These are phyloP conservation scores for Eonycteris spelaea DNA, from an alignment of 2,113 vertebrate genomes.

Conservation along the genomic window DNA sequence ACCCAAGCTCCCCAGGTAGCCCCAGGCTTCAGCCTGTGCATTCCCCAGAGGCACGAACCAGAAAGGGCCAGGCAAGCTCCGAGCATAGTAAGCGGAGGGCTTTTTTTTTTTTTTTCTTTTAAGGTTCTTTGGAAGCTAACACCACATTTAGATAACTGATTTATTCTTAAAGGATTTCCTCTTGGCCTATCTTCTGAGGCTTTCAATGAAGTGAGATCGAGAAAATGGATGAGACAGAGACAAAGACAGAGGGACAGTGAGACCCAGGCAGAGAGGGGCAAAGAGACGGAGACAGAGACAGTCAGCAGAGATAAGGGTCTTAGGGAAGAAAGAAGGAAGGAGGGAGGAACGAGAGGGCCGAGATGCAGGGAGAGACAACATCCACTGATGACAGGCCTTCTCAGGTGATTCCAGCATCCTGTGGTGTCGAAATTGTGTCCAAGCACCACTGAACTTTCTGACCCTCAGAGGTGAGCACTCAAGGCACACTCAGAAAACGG, in stretches of 20 bases:
- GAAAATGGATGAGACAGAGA: neutral
- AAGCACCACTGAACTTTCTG: neutral
- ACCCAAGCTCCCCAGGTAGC: too few species aligned
- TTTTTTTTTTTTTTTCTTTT: neutral
- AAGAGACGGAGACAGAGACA: neutral
- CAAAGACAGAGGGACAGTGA: neutral
- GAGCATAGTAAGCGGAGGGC: neutral
- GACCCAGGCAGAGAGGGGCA: neutral
- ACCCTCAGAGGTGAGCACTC: neutral
- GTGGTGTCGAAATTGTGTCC: rapidly evolving
- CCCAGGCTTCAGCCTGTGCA: rapidly evolving
- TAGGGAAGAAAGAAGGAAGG: neutral
- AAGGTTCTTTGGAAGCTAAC: neutral
- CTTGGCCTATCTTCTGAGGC: neutral
- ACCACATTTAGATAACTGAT: neutral
- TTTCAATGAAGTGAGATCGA: neutral
- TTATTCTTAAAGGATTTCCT: neutral
- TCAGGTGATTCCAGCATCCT: neutral
- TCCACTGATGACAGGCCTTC: rapidly evolving
- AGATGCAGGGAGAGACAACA: neutral
- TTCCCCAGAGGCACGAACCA: neutral
- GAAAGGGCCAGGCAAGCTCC: neutral
- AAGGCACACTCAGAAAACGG: neutral
- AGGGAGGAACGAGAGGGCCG: neutral
- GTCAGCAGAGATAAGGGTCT: neutral